A percentile compares a stretch with the other conserved stretches of the same genome.
Evolutionary conservation across 2,113 vertebrate species (phyloP).

Genomic region (Genyomyrus donnyi): DNA sequence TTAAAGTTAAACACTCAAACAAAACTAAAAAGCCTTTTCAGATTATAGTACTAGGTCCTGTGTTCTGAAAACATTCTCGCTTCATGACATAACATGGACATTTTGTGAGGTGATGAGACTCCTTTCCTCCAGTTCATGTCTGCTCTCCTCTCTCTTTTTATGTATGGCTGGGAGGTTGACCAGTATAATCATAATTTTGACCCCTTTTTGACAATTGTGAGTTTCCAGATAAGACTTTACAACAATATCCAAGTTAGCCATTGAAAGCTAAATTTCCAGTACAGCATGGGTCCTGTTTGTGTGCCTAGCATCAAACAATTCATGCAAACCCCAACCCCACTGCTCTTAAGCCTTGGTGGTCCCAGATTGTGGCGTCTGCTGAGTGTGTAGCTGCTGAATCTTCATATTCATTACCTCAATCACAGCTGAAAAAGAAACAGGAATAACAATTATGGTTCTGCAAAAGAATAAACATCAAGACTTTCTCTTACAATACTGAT

Average conservation of each 20-base stretch:
- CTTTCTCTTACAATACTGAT: not conserved
- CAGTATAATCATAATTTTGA: not conserved
- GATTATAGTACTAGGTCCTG: not conserved
- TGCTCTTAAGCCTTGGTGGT: slow-evolving; percentile 66
- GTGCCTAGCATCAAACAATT: not conserved
- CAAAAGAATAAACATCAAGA: not conserved
- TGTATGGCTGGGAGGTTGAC: not conserved
- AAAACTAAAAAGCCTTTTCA: not conserved
- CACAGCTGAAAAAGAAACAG: slow-evolving; percentile 63
- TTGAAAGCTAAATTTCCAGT: not conserved
- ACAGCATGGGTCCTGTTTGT: not conserved
- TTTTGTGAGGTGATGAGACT: not conserved
- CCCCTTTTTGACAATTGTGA: not conserved
- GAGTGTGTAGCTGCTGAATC: slow-evolving; percentile 80
- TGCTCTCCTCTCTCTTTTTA: not conserved
- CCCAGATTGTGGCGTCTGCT: slow-evolving; percentile 64
- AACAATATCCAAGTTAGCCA: not conserved
- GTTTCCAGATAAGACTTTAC: not conserved
- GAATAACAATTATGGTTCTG: not conserved
- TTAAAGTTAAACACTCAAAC: not conserved
- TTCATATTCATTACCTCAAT: slow-evolving; percentile 88
- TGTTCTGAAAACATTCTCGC: not conserved
- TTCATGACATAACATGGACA: not conserved
- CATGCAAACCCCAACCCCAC: not conserved
- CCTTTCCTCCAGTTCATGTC: not conserved